Evolutionary conservation across 1,140 invertebrate species (phyloP), one percentile per base, ranked within the genome.

Genomic region (Druon quercuslanigerum): DNA sequence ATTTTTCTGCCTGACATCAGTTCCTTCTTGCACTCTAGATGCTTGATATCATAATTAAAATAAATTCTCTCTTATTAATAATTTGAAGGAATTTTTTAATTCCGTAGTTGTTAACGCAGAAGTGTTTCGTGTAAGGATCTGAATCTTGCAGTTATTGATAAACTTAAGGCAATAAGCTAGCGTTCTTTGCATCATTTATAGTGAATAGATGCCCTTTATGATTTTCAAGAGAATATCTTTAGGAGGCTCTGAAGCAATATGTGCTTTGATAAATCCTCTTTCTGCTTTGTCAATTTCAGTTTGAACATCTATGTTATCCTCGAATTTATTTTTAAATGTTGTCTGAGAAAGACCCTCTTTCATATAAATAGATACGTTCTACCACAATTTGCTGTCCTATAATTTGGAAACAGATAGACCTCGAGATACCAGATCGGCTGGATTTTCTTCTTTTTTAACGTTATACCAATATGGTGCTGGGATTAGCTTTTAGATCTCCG

Each of bases 351-450:
- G 4, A 14, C 33, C 57, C 19, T 6, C 5, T 60, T 33, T 20
- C 33, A 33, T 33, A 60, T 16, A 19, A 19, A 17, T n/a, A 46
- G 66, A 60, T 71, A 33, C 25, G 9, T 56, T 50, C 54, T 40
- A 77, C 72, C 72, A 78, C 19, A 78, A 17, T 12, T 50, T 3
- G 4, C 7, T 17, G 2, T 71, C 6, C 12, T 6, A 12, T 14
- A 76, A 14, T 7, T 66, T 40, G 3, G 33, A 20, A 6, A 78
- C 33, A 20, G 52, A 19, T 9, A 77, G 14, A 20, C 84, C 83
- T 78, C 85, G 25, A 0, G 82, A 86, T 20, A 81, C 75, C 11
- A 83, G 20, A 50, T 88, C 87, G 8, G 85, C 84, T 25, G 85
- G 84, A 76, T 88, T 86, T 11, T 85, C 25, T 57, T 84, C 66